phyloP scores from a whole-genome alignment of 2,797 vertebrate species.

The Petrocephalus schoutedeni region DNA sequence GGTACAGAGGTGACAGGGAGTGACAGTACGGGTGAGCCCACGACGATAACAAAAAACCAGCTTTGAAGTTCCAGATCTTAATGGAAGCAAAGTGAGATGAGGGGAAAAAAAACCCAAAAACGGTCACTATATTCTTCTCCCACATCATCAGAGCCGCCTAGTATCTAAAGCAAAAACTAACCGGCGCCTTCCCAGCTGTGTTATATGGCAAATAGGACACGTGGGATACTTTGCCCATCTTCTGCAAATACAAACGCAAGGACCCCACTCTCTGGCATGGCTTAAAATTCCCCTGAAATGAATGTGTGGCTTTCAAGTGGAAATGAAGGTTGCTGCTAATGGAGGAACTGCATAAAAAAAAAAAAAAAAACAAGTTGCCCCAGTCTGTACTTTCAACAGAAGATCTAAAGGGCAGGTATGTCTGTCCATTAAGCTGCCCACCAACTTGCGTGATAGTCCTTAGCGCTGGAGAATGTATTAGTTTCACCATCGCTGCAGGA shows the following conservation, averaged over 20 bases:
- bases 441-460: neutral
- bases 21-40: constrained; percentile 36
- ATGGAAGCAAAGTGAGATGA: constrained; percentile 48
- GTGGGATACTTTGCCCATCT: neutral
- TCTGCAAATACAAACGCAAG: neutral
- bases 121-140: neutral
- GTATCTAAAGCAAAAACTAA: neutral
- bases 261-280: neutral
- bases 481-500: neutral
- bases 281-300: neutral
- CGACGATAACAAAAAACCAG: constrained; percentile 42
- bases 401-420: neutral
- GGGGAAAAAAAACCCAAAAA: neutral
- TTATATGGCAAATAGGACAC: neutral
- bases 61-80: constrained; percentile 62
- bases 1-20: constrained; percentile 41
- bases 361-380: neutral
- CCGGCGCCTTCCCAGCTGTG: neutral
- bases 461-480: neutral
- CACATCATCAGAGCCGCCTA: neutral
- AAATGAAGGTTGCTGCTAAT: constrained; percentile 15
- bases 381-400: neutral
- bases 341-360: neutral
- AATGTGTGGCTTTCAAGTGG: constrained; percentile 1
- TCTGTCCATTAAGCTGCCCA: neutral